phyloP scores from a whole-genome alignment of 2,113 vertebrate species.

The Riparia riparia region DNA sequence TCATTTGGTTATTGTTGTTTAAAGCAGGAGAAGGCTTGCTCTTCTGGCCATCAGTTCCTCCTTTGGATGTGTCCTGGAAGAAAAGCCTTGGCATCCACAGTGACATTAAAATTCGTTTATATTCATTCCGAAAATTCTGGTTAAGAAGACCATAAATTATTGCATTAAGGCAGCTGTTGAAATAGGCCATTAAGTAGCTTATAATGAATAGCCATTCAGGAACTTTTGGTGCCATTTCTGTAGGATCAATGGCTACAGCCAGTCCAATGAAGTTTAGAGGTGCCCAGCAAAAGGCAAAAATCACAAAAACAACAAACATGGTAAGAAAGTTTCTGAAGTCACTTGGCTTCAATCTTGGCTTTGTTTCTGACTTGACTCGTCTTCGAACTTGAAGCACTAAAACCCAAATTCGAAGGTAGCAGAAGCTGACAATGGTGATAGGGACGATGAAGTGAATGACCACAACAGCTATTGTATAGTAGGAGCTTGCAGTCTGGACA shows the following conservation, averaged over 20 bases:
- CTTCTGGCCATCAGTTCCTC: conserved; percentile 78
- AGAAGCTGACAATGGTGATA: conserved; percentile 89
- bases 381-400: conserved; percentile 87
- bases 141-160: conserved; percentile 92
- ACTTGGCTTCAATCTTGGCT: conserved; percentile 77
- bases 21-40: conserved; percentile 83
- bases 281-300: conserved; percentile 95
- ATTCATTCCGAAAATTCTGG: conserved; percentile 91
- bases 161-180: conserved; percentile 94
- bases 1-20: conserved; percentile 81
- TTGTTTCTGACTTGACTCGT: conserved; percentile 84
- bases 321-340: conserved; percentile 90
- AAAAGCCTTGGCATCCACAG: conserved; percentile 86
- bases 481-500: conserved; percentile 85
- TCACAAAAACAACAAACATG: conserved; percentile 92
- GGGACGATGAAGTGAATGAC: conserved; percentile 90
- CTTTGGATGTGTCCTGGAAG: conserved; percentile 83
- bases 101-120: conserved; percentile 85
- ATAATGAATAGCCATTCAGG: conserved; percentile 90
- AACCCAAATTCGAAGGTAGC: conserved; percentile 90
- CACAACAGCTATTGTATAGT: conserved; percentile 85
- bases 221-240: conserved; percentile 82
- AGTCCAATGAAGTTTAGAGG: conserved; percentile 90
- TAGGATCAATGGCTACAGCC: conserved; percentile 85
- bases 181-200: conserved; percentile 95